Percentiles rank a stretch among this genome's conserved stretches.
phyloP scores from a whole-genome alignment of 2,888 invertebrate species.

The Amblyteles armatorius region DNA sequence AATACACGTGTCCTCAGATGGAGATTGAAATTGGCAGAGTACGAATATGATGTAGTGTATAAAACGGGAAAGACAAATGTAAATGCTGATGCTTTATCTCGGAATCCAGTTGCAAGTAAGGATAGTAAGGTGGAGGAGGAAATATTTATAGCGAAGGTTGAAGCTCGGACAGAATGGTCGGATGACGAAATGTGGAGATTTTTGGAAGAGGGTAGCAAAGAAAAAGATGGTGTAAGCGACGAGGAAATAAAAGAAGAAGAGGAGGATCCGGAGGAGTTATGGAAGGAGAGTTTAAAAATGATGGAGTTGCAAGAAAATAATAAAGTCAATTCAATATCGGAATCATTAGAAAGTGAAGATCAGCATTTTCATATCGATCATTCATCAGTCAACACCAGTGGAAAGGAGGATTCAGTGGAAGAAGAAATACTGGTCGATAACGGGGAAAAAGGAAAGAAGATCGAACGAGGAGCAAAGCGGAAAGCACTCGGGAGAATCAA shows the following conservation, averaged over 20 bases:
- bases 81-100: conserved; percentile 13
- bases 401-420: too few species aligned
- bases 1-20: conserved; percentile 75
- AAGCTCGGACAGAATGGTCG: background rate
- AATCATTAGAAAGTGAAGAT: background rate
- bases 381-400: background rate
- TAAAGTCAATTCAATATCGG: background rate
- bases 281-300: background rate
- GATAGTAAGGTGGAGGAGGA: conserved; percentile 31
- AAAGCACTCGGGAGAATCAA: too few species aligned
- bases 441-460: background rate
- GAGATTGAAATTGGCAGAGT: conserved; percentile 75
- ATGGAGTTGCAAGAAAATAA: background rate
- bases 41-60: conserved; percentile 68
- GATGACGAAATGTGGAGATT: background rate
- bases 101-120: conserved; percentile 22
- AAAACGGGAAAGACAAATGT: conserved; percentile 6
- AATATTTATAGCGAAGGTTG: background rate
- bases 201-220: too few species aligned
- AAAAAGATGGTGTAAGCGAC: background rate
- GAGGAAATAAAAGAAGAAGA: background rate
- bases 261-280: background rate
- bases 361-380: too few species aligned
- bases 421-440: too few species aligned
- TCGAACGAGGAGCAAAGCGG: too few species aligned